Evolutionary conservation across 2,113 vertebrate species (phyloP), one percentile per base, ranked within the genome.

Genomic region (Pseudois nayaur): DNA sequence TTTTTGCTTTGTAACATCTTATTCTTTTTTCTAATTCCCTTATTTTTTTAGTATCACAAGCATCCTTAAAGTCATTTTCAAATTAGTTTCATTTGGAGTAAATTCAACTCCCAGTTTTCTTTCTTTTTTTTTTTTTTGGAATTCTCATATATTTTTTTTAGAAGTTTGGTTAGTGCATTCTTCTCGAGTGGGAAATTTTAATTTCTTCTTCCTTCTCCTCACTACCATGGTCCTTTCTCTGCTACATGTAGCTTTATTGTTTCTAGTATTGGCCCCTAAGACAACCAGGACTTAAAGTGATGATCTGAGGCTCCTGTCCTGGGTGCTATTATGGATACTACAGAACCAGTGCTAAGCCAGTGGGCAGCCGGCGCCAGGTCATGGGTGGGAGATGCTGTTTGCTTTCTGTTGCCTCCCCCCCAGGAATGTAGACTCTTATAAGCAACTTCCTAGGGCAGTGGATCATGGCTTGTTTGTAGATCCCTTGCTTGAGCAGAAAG

Each of bases 81-180:
- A 17, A 88, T 92, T 92, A n/a, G 85, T 95, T 95, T 97, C 40
- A 31, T 52, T 87, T 97, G 85, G 17, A 50, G 27, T 95, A 43
- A 96, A 87, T 89, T 86, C 13, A 95, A 27, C 4, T 50, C 3
- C 55, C 3, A 59, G 1, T 83, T 55, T 87, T 13, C 12, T 50
- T 48, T 45, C 48, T 43, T 78, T 83, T 43, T 92, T 48, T 48
- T 83, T 31, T 57, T 57, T 54, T 52, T 52, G 31, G 14, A 6
- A 54, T 87, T 93, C 21, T 84, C 16, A 57, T 23, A 40, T 71
- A 55, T 8, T 15, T 1, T n/a, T 64, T 64, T n/a, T 16, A 89
- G 67, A 91, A 89, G 52, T 71, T 95, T 91, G 27, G 55, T 45
- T 17, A 76, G n/a, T 27, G 76, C 2, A 31, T 89, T 91, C 29